phyloP scores from a whole-genome alignment of 2,888 invertebrate genomes.

The Branchellion lobata region DNA sequence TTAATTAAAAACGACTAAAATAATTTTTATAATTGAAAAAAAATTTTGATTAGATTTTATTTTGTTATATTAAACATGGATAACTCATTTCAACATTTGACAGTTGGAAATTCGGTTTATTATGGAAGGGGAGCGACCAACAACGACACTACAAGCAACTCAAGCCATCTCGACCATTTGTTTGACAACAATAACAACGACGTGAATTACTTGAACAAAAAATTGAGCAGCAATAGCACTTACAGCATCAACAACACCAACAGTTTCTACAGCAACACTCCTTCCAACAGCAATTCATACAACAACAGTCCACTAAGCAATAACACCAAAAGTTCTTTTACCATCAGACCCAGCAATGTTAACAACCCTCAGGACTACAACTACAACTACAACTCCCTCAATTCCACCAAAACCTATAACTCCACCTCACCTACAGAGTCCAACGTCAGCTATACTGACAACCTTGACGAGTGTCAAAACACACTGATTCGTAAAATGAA shows the following conservation, averaged over 20 bases:
- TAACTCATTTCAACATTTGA: too few relatives aligned
- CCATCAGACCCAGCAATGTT: background rate
- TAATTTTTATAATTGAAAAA: too few relatives aligned
- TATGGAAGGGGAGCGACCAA: background rate
- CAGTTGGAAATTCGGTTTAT: background rate
- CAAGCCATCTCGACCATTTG: conserved; percentile 1
- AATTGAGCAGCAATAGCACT: too few relatives aligned
- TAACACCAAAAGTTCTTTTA: background rate
- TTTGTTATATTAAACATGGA: too few relatives aligned
- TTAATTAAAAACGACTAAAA: too few relatives aligned
- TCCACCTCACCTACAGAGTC: too few relatives aligned
- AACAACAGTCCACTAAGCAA: background rate
- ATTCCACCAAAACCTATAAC: background rate
- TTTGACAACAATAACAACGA: conserved; percentile 8
- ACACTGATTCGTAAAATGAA: background rate
- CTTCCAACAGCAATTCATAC: background rate
- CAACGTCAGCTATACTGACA: background rate
- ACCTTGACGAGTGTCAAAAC: background rate
- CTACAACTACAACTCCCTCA: background rate
- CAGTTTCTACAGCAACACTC: background rate
- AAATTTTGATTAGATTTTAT: too few relatives aligned
- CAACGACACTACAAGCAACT: background rate
- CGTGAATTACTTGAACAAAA: background rate
- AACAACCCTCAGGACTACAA: too few relatives aligned
- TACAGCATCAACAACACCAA: background rate